Percentiles rank a stretch among this genome's conserved stretches.
These are phyloP conservation scores for Brienomyrus brachyistius DNA, from an alignment of 2,113 vertebrate species.

Conservation along the genomic window DNA sequence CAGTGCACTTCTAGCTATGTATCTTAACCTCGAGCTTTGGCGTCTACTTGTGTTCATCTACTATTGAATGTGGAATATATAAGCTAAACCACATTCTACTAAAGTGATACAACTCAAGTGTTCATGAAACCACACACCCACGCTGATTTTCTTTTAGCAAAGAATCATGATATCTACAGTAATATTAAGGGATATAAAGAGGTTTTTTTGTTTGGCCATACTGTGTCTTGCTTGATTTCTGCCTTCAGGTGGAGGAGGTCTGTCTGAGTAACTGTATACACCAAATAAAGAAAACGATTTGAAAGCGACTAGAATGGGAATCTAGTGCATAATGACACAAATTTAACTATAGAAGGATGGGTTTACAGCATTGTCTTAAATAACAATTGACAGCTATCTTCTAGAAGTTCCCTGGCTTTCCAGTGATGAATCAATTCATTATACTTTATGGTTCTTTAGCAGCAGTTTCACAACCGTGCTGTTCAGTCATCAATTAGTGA, in stretches of 20 bases:
- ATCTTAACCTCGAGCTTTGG: constrained; percentile 46
- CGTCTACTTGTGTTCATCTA: constrained; percentile 9
- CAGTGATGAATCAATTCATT: constrained; percentile 57
- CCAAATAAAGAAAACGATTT: constrained; percentile 69
- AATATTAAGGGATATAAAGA: constrained; percentile 50
- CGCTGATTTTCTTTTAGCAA: constrained; percentile 33
- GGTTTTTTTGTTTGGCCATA: constrained; percentile 65
- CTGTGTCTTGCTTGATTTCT: constrained; percentile 65
- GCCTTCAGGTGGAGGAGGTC: constrained; percentile 61
- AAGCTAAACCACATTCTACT: not conserved
- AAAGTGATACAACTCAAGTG: constrained; percentile 12
- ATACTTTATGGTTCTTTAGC: constrained; percentile 56
- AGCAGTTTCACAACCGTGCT: constrained; percentile 55
- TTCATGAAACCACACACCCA: constrained; percentile 40
- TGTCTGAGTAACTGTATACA: constrained; percentile 69
- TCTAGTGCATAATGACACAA: constrained; percentile 60
- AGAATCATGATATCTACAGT: constrained; percentile 41
- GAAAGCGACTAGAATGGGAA: constrained; percentile 64
- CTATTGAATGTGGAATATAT: not conserved
- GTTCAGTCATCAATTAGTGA: constrained; percentile 68
- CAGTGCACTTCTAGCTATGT: constrained; percentile 60
- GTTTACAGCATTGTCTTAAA: constrained; percentile 60
- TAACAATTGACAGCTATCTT: constrained; percentile 51
- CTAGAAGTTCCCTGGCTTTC: constrained; percentile 61
- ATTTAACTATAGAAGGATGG: constrained; percentile 68